Evolutionary conservation across 2,113 vertebrate species (phyloP).

Genomic region (Passer montanus): DNA sequence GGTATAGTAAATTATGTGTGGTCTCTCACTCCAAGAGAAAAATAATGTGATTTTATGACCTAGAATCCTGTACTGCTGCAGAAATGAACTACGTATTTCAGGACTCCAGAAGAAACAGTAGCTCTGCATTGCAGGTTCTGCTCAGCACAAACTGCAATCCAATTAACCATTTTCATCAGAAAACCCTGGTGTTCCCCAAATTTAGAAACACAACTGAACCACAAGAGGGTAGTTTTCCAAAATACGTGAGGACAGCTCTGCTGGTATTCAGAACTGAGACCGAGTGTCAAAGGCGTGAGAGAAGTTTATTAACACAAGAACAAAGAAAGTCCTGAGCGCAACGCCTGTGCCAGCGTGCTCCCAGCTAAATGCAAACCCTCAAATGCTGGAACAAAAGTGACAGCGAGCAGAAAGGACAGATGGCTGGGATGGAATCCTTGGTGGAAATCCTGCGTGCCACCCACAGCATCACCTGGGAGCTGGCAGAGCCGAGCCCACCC

Average conservation of each 20-base stretch:
- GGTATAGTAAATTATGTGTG: background rate
- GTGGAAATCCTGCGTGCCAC: background rate
- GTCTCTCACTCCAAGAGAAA: background rate
- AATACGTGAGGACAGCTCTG: background rate
- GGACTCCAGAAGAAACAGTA: background rate
- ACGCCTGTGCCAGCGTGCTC: background rate
- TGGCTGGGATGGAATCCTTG: background rate
- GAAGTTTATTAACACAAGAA: background rate
- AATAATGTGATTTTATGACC: background rate
- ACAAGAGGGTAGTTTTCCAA: background rate
- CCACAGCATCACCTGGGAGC: background rate
- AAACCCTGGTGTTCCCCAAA: background rate
- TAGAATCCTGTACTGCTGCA: background rate
- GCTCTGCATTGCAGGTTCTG: background rate
- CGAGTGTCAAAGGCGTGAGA: background rate
- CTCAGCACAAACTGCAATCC: background rate
- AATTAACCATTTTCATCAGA: background rate
- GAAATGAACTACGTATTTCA: rapidly evolving
- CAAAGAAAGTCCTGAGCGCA: background rate
- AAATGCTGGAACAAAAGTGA: background rate
- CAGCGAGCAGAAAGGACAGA: background rate
- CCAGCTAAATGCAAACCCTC: background rate
- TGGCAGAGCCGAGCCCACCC: rapidly evolving
- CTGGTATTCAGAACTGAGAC: background rate
- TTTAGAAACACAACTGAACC: background rate